Evolutionary conservation across 2,888 invertebrate genomes (phyloP).

Genomic region (Eristalis arbustorum): DNA sequence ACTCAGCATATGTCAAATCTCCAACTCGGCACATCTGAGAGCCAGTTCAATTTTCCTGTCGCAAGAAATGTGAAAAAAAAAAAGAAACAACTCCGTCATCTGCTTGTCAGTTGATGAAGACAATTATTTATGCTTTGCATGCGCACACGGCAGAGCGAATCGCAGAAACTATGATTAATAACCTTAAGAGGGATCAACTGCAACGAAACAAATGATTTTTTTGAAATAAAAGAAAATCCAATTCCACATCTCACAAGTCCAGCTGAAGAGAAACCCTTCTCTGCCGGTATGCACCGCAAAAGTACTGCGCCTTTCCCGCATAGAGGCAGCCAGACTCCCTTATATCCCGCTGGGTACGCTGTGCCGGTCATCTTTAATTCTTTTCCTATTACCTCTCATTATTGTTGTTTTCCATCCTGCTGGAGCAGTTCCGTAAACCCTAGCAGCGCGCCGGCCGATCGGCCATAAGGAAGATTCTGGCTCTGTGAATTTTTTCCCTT

Average conservation of each 20-base stretch:
- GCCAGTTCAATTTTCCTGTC: too few relatives aligned
- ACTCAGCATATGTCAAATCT: too few relatives aligned
- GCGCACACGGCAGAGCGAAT: too few relatives aligned
- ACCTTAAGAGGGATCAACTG: too few relatives aligned
- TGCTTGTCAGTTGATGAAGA: too few relatives aligned
- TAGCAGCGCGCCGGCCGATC: neutral
- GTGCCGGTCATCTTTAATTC: neutral
- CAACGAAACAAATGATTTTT: too few relatives aligned
- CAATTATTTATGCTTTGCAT: too few relatives aligned
- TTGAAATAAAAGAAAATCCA: neutral
- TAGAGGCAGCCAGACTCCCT: too few relatives aligned
- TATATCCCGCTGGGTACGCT: neutral
- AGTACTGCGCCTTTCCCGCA: neutral
- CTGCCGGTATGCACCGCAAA: neutral
- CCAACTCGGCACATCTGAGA: too few relatives aligned
- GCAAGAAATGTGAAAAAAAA: too few relatives aligned
- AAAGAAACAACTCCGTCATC: too few relatives aligned
- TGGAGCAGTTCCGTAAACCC: neutral
- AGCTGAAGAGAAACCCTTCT: neutral
- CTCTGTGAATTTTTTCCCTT: neutral
- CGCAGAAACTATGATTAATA: too few relatives aligned
- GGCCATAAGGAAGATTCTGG: slow-evolving; percentile 26
- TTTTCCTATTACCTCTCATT: slow-evolving; percentile 16
- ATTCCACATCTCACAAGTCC: neutral
- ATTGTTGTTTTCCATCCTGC: slow-evolving; percentile 10